Base-by-base conservation (phyloP, 1,140 invertebrate genomes). In the Acromyrmex charruanus region DNA sequence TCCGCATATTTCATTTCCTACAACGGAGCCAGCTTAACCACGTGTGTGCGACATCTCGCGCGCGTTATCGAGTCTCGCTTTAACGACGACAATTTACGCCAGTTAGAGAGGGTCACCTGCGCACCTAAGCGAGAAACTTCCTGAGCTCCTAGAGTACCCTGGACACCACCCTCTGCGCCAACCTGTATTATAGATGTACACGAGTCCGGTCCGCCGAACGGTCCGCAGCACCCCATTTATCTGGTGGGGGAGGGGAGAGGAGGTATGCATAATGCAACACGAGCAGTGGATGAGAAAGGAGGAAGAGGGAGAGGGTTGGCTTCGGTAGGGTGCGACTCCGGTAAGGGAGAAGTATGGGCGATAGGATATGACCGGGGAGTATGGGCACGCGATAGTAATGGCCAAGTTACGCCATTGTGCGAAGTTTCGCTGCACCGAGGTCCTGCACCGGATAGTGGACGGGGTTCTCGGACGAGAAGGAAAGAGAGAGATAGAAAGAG, bases 351-450 rank as follows among this genome's bases (percentile, higher is more conserved):
- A 87, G 58, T 77, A 59, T 35, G 63, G 81, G 66, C 77, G 77
- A 82, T 71, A 87, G 84, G 87, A 59, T 79, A 87, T 69, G 77
- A 59, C 85, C 86, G 58, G 49, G 58, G 80, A 75, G 72, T 80
- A 69, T 53, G 75, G 72, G 80, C 65, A 77, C 84, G 88, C 90
- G 80, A 89, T 88, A 90, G 89, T 94, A 94, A 94, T 94, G 90
- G 92, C 88, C 91, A 93, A 94, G 94, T 94, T 94, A 90, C 89
- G 89, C 90, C 90, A 94, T 94, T 94, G 93, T 94, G 85, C 82
- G 86, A 94, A 94, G 92, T 94, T 94, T 93, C 91, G 89, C 91
- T 89, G 91, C 86, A 85, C 58, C 53, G 81, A 71, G 66, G 86
- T 66, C 58, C 85, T 59, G 66, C 71, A 77, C 59, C 51, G 68